Evolutionary conservation across 2,797 vertebrate species (phyloP), one percentile per base, ranked within the genome.

Genomic region (Platalea minor): DNA sequence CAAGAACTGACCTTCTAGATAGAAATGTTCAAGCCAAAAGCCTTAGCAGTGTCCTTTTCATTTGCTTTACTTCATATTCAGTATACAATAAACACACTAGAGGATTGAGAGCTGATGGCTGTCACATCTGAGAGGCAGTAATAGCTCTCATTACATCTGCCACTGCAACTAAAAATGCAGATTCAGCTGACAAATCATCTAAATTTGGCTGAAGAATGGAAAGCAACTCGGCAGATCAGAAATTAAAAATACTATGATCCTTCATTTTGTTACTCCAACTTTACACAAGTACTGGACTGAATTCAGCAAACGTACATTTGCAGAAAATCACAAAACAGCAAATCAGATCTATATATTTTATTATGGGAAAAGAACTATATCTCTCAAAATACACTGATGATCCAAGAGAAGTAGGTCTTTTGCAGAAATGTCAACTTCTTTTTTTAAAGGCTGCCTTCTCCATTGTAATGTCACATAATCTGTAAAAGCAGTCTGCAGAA

Each of bases 191-290:
- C 68, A 96, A 90, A 76, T 20, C 31, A 82, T 76, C 93, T 96
- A 87, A 92, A 95, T 96, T 96, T 96, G 88, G 53, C 75, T 96
- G 91, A 93, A 95, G 77, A 50, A 95, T 85, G 33, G 78, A 96
- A 96, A 93, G 56, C 35, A 93, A 88, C 64, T 87, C 94, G 89
- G 63, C 5, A n/a, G 94, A 91, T 94, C 86, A 96, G 88, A 83
- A 83, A 85, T 95, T 89, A 92, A 73, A 97, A 94, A 95, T 70
- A 76, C 39, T 39, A 20, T 45, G 35, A 74, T 88, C 45, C 21
- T 94, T 72, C 24, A 21, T 90, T 94, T 88, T 33, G 24, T 79
- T 81, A 41, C 43, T 74, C 33, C 23, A 24, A 39, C 35, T 63
- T 82, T 87, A 56, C 50, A 59, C 20, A 37, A 81, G 17, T 68